These are phyloP conservation scores for Melinaea marsaeus DNA, from an alignment of 2,888 invertebrate species.

Conservation along the genomic window DNA sequence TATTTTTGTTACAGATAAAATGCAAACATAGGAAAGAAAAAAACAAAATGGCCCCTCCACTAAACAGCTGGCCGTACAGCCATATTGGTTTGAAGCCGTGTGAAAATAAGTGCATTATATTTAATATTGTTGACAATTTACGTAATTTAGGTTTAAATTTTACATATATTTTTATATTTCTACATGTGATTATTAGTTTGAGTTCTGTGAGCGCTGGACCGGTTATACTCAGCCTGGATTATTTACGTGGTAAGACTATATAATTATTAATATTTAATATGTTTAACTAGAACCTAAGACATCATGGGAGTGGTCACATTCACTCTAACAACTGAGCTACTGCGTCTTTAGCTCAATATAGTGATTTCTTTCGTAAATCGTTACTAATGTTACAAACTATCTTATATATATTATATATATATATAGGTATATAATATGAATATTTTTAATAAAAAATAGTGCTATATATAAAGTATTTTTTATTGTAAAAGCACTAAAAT, in stretches of 20 bases:
- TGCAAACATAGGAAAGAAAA: slow-evolving; percentile 24
- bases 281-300: too few species aligned
- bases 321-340: too few species aligned
- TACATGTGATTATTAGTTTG: slow-evolving; percentile 56
- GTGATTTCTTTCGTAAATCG: too few species aligned
- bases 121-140: slow-evolving; percentile 46
- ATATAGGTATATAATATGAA: too few species aligned
- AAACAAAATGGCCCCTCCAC: slow-evolving; percentile 61
- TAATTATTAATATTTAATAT: too few species aligned
- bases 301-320: too few species aligned
- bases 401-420: too few species aligned
- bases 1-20: slow-evolving; percentile 50
- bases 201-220: slow-evolving; percentile 59
- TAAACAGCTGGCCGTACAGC: slow-evolving; percentile 58
- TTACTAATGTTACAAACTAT: too few species aligned
- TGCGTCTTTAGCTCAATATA: too few species aligned
- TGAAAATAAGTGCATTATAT: slow-evolving; percentile 47
- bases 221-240: slow-evolving; percentile 64
- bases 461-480: too few species aligned
- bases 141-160: slow-evolving; percentile 56
- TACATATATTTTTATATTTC: slow-evolving; percentile 50
- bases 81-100: slow-evolving; percentile 38
- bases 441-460: too few species aligned
- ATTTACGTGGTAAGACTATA: slow-evolving; percentile 60
- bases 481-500: too few species aligned